Base-by-base conservation (phyloP, 2,113 vertebrate genomes). In the Periophthalmodon schlosseri region DNA sequence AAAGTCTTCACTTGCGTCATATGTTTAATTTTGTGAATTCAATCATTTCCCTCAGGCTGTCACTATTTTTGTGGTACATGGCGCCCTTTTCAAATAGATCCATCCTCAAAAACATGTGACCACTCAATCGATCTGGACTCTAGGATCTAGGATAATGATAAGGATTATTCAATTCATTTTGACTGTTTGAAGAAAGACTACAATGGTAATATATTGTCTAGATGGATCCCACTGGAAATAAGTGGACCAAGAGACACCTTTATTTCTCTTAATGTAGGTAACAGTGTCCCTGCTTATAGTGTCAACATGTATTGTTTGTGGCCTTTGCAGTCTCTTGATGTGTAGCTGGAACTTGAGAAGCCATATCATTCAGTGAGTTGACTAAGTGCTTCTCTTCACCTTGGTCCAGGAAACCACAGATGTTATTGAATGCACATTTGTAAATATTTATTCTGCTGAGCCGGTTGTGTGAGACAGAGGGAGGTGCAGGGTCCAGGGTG, bases 381-480 rank as follows among this genome's bases (percentile, higher is more conserved):
- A 84, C 54, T 78, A 83, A 79, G 85, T 79, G 81, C 89, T 81
- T 73, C 79, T 68, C 83, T 75, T 88, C 72, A 76, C 57, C 68
- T 74, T 34, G 72, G 16, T 81, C 74, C 73, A 65, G 70, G 86
- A 79, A 82, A 89, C 81, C 81, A 0, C 84, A 90, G 87, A 91
- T 90, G 90, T 91, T 88, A 79, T 75, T 79, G 86, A 86, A 77
- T 68, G 68, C 57, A 76, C 84, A 75, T 92, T 91, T 84, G 89
- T 92, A 91, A 91, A 92, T 91, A 91, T 91, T 91, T 90, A 88
- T 84, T 73, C 70, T 73, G 75, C 65, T 74, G 80, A 81, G 77
- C 67, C 39, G 72, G 69, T 73, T 56, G 60, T 67, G 65, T 64
- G 73, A 80, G 79, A 74, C 72, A 2, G 72, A 82, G 74, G 77